Base-by-base conservation (phyloP, 2,888 invertebrate genomes). In the Slavum lentiscoides region DNA sequence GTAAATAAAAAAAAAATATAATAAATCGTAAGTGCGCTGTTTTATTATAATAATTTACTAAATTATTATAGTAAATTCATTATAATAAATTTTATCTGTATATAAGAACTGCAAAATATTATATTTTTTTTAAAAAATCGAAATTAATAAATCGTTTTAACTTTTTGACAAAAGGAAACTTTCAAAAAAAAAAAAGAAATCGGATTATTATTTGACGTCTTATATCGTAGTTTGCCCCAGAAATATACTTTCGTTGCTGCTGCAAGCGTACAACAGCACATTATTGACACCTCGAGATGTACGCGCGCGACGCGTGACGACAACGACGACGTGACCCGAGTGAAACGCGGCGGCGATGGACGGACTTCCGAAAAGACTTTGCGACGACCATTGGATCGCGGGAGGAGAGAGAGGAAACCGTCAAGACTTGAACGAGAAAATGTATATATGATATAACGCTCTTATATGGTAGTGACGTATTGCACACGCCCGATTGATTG, bases 281-380 rank as follows among this genome's bases (percentile, higher is more conserved):
- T 21, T 74, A 53, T 76, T 76, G 75, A 76, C 75, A 76, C 75
- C 75, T 76, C 75, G 68, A 68, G 68, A 68, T 43, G 23, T 49
- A 43, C 49, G 49, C 49, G 49, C 11, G 49, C 3, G 49, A 49
- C 15, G 49, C 30, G 30, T 30, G 30, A 30, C 30, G 30, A 76
- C 75, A 59, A 68, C 75, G n/a, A 2, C 75, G 59, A 76, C 67
- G 75, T 76, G 75, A 76, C 68, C 59, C 59, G n/a, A 68, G 75
- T 76, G 75, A 76, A 76, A 76, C 68, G 68, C 75, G 43, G 7
- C 7, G 30, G 1, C 43, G 7, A 49, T 11, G 49, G 49, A 49
- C 43, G 15, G 30, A 68, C n/a, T 76, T 76, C 75, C 67, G 43
- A 76, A 76, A 68, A 68, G 68, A 67, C 75, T 15, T 76, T 21